phyloP scores from a whole-genome alignment of 2,888 invertebrate species.

The Antitype chi region DNA sequence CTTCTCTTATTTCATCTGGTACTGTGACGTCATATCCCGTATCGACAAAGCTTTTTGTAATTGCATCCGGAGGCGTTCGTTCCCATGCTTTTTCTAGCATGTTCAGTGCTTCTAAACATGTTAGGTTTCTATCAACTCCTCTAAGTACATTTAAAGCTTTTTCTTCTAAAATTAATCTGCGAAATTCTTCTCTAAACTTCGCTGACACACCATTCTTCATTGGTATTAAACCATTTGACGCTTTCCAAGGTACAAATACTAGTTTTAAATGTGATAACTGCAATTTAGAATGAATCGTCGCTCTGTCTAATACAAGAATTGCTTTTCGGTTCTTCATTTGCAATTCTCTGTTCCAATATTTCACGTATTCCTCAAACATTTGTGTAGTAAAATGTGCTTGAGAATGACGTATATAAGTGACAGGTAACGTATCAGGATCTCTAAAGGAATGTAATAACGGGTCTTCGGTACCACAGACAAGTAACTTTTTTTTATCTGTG shows the following conservation, averaged over 20 bases:
- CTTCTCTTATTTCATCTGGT: slow-evolving; percentile 37
- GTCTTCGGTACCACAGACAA: slow-evolving; percentile 76
- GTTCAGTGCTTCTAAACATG: slow-evolving; percentile 74
- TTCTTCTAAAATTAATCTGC: slow-evolving; percentile 70
- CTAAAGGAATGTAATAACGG: slow-evolving; percentile 72
- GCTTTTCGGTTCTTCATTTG: slow-evolving; percentile 68
- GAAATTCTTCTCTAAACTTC: slow-evolving; percentile 72
- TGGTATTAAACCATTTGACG: slow-evolving; percentile 73
- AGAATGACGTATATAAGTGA: slow-evolving; percentile 73
- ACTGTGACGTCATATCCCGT: slow-evolving; percentile 73
- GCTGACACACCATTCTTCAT: slow-evolving; percentile 74
- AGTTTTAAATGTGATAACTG: slow-evolving; percentile 74
- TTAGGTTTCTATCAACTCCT: slow-evolving; percentile 73
- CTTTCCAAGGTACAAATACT: slow-evolving; percentile 78
- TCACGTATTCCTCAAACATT: slow-evolving; percentile 77
- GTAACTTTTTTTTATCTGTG: slow-evolving; percentile 72
- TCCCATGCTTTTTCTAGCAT: slow-evolving; percentile 76
- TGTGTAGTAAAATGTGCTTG: slow-evolving; percentile 75
- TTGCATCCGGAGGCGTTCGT: slow-evolving; percentile 66
- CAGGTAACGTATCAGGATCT: slow-evolving; percentile 72
- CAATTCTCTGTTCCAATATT: slow-evolving; percentile 74
- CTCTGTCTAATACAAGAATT: slow-evolving; percentile 72
- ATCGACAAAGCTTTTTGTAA: slow-evolving; percentile 70
- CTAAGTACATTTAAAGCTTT: slow-evolving; percentile 71
- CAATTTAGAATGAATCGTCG: slow-evolving; percentile 76